Base-by-base conservation (phyloP, 2,797 vertebrate genomes). In the Crocidura indochinensis region DNA sequence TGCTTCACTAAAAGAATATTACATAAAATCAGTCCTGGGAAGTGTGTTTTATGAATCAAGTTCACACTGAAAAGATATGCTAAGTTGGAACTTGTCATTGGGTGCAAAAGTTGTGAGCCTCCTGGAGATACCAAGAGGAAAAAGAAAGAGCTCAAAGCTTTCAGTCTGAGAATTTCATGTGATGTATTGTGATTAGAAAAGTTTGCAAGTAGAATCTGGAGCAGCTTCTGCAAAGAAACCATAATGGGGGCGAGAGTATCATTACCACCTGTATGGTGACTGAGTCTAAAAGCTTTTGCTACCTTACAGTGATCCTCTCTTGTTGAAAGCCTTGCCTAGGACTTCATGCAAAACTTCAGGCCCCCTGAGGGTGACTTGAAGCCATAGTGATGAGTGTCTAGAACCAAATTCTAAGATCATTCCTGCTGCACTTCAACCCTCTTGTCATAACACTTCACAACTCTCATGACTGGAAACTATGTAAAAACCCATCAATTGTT, bases 1-100 rank as follows among this genome's bases (percentile, higher is more conserved):
- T 60, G 14, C 85, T 84, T 87, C 20, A 49, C 65, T 51, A 31
- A 91, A 91, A 91, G 11, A 91, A 46, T 60, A 84, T 79, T 67
- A 81, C 91, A 46, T 62, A 47, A 47, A 77, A 86, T 64, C 65
- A 22, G 7, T 75, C 68, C 29, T 46, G 62, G 7, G 24, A 5
- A 79, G 11, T 64, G 2, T 24, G 4, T 20, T 80, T 27, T 65
- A 62, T 9, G 7, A n/a, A 92, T 65, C 27, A 47, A 90, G 80
- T 9, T 51, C 51, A 72, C 19, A 7, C 19, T 60, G 12, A 17
- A 84, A 44, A 91, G 90, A 83, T 80, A 19, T 73, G 20, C 31
- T 83, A 4, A 62, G 49, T 88, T 69, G 8, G 10, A 71, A 60
- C 46, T n/a, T 1, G 1, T 73, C 8, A 26, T 51, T 29, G 68